These are phyloP conservation scores for Scophthalmus maximus DNA, from an alignment of 2,113 vertebrate species.

Conservation along the genomic window DNA sequence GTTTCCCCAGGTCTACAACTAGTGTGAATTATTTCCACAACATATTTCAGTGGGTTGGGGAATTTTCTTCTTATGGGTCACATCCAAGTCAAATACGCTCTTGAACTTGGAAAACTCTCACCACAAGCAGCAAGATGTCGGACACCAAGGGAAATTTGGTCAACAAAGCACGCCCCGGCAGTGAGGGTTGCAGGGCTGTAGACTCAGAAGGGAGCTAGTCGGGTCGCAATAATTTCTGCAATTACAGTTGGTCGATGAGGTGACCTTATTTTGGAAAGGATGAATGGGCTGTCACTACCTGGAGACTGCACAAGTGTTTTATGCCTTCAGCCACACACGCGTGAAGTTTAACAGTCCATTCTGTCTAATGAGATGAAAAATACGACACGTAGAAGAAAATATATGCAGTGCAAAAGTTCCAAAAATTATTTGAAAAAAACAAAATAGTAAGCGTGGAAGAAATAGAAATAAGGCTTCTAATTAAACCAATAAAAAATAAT, in stretches of 20 bases:
- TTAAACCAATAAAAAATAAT: constrained; percentile 36
- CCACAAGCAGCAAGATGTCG: constrained; percentile 78
- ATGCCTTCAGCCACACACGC: constrained; percentile 72
- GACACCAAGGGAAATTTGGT: constrained; percentile 70
- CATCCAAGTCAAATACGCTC: constrained; percentile 80
- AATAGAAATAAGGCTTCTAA: constrained; percentile 35
- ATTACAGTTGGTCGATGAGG: constrained; percentile 55
- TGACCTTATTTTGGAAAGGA: constrained; percentile 80
- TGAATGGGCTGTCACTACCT: constrained; percentile 71
- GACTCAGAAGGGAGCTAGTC: constrained; percentile 42
- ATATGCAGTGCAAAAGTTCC: constrained; percentile 15
- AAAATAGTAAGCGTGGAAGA: constrained; percentile 25
- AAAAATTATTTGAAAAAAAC: constrained; percentile 34
- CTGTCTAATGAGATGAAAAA: constrained; percentile 65
- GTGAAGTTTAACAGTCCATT: constrained; percentile 66
- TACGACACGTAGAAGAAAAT: constrained; percentile 41
- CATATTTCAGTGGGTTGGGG: constrained; percentile 75
- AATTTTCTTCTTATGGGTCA: constrained; percentile 75
- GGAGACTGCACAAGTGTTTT: constrained; percentile 73
- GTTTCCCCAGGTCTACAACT: constrained; percentile 69
- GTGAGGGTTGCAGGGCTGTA: constrained; percentile 49
- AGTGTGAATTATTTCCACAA: constrained; percentile 80
- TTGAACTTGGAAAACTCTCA: constrained; percentile 79
- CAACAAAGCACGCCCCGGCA: constrained; percentile 79
- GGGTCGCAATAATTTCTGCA: constrained; percentile 61